phyloP scores from a whole-genome alignment of 35 echinoderm and acorn worm species.

The Eucidaris tribuloides region DNA sequence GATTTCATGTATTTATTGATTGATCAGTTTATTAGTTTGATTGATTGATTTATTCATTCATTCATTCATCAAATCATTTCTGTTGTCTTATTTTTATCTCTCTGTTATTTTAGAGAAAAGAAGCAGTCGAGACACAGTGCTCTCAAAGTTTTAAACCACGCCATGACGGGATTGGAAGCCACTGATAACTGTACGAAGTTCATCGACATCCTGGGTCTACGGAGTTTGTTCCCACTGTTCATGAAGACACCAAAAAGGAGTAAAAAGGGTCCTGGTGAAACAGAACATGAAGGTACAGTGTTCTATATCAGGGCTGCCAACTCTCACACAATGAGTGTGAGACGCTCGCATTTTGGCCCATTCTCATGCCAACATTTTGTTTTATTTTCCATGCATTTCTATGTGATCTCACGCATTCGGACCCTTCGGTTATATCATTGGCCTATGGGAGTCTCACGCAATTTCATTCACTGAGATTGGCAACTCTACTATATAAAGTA shows the following conservation, averaged over 20 bases:
- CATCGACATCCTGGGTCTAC: constrained; percentile 92
- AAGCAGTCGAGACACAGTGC: constrained; percentile 92
- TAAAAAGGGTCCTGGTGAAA: constrained; percentile 70
- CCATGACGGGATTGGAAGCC: constrained; percentile 82
- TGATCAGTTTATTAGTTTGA: not conserved
- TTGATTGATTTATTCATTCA: too few species aligned
- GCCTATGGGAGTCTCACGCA: too few species aligned
- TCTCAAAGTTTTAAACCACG: constrained; percentile 93
- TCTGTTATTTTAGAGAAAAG: constrained; percentile 75
- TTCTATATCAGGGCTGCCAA: too few species aligned
- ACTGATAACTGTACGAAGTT: constrained; percentile 96
- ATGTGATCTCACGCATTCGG: too few species aligned
- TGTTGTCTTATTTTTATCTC: not conserved
- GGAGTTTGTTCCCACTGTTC: constrained; percentile 93
- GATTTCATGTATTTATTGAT: too few species aligned
- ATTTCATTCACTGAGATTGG: too few species aligned
- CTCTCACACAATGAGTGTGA: too few species aligned
- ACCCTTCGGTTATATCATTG: too few species aligned
- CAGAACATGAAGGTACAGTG: constrained; percentile 90
- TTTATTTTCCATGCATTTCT: too few species aligned
- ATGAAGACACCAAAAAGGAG: constrained; percentile 94
- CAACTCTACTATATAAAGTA: too few species aligned
- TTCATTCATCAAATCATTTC: not conserved
- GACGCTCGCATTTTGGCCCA: too few species aligned
- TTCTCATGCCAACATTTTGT: too few species aligned